A percentile compares a stretch with the other conserved stretches of the same genome.
phyloP scores from a whole-genome alignment of 2,797 vertebrate species.

The Coregonus suidteri region DNA sequence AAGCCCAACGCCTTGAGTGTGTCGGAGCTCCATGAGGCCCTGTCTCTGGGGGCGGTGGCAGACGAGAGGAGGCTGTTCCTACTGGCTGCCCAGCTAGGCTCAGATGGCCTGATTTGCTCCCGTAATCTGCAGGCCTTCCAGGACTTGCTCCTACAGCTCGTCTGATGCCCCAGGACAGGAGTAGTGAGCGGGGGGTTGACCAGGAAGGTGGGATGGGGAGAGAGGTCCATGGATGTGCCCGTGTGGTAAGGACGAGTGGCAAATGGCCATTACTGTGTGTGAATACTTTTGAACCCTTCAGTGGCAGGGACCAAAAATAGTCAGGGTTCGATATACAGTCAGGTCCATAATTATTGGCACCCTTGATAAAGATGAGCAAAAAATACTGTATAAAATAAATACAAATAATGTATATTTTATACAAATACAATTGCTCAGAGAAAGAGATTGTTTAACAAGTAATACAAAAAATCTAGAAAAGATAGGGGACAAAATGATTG shows the following conservation, averaged over 20 bases:
- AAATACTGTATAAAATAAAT: too few relatives aligned
- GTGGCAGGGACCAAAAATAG: not conserved
- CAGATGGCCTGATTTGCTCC: slow-evolving; percentile 52
- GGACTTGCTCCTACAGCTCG: slow-evolving; percentile 80
- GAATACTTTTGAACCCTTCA: not conserved
- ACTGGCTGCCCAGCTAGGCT: slow-evolving; percentile 79
- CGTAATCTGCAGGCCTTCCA: slow-evolving; percentile 79
- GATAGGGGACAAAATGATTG: too few relatives aligned
- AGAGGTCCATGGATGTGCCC: not conserved
- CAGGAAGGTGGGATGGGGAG: not conserved
- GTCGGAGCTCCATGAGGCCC: slow-evolving; percentile 77
- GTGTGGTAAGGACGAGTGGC: not conserved
- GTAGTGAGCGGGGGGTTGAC: not conserved
- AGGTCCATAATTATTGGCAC: too few relatives aligned
- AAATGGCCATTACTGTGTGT: not conserved
- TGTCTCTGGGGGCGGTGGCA: slow-evolving; percentile 73
- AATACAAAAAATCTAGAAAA: too few relatives aligned
- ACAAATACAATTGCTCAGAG: too few relatives aligned
- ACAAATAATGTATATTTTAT: too few relatives aligned
- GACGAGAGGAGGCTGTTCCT: slow-evolving; percentile 80
- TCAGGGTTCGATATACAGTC: not conserved
- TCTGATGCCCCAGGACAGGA: slow-evolving; percentile 60
- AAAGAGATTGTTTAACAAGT: too few relatives aligned
- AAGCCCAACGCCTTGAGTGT: slow-evolving; percentile 74
- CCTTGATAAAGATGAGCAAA: too few relatives aligned